Evolutionary conservation across 2,888 invertebrate genomes (phyloP).

Genomic region (Leucophenga maculata): DNA sequence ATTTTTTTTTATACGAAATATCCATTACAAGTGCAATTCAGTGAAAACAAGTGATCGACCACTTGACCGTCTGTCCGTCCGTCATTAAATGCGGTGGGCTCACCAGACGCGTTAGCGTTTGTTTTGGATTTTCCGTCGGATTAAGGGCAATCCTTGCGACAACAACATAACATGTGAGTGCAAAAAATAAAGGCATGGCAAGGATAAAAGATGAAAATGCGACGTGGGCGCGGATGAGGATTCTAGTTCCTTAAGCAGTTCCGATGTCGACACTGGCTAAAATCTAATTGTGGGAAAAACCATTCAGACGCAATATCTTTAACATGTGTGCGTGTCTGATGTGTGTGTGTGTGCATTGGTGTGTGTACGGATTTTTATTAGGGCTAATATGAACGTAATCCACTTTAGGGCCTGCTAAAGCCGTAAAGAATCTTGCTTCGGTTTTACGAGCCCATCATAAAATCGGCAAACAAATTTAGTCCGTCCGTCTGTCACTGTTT

Average conservation of each 20-base stretch:
- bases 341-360: constrained; percentile 23
- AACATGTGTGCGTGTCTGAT: background rate
- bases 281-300: constrained; percentile 63
- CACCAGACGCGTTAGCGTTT: constrained; percentile 50
- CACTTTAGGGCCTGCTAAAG: constrained; percentile 46
- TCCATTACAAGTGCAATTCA: background rate
- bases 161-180: background rate
- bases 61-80: too few relatives aligned
- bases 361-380: constrained; percentile 47
- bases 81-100: constrained; percentile 40
- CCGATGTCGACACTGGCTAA: constrained; percentile 38
- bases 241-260: background rate
- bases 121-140: constrained; percentile 63
- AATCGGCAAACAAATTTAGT: background rate
- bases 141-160: constrained; percentile 53
- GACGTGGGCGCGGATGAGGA: constrained; percentile 26
- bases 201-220: background rate
- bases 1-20: too few relatives aligned
- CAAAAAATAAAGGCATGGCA: background rate
- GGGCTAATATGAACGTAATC: constrained; percentile 58
- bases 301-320: constrained; percentile 58
- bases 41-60: background rate
- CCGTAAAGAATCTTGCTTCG: constrained; percentile 56
- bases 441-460: constrained; percentile 44
- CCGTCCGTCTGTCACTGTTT: background rate